Evolutionary conservation across 2,113 vertebrate genomes (phyloP), one percentile per base, ranked within the genome.

Genomic region (Rhizomys pruinosus): DNA sequence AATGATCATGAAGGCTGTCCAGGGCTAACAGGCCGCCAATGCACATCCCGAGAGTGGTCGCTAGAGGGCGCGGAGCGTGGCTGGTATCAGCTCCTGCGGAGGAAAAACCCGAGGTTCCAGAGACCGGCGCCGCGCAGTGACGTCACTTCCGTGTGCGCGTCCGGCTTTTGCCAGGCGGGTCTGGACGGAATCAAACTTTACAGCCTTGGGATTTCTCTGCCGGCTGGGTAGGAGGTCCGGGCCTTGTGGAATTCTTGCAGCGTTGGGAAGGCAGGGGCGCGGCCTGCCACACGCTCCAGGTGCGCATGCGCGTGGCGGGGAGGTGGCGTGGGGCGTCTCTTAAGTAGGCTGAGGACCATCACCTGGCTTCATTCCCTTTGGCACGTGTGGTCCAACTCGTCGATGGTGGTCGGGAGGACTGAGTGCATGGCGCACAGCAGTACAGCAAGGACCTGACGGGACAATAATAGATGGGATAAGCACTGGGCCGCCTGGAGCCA

Each of bases 171-270:
- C 22, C 72, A 47, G 59, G 88, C 37, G 47, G 71, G 16, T 6
- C 59, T 2, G 11, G n/a, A 4, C 13, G 8, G 2, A 89, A 79
- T 79, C 78, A 23, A 89, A 95, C n/a, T n/a, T n/a, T n/a, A n/a
- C n/a, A n/a, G n/a, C n/a, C n/a, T n/a, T n/a, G 47, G 47, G 11
- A 11, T 52, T 52, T 52, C 3, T 27, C 4, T 1, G 9, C 7
- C 9, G 0, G 17, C 19, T 81, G 25, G 29, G 0, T 15, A 0
- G 34, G 22, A 1, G 22, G 4, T 0, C 34, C 32, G 0, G 7
- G 4, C 9, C 13, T 11, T 3, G n/a, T 32, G 0, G 1, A 11
- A 10, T 5, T 32, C 29, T 16, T 16, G 44, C 57, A 0, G 69
- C 34, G n/a, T 25, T 1, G 27, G 32, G 39, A 25, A 57, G 20